Percentiles rank a stretch among this genome's conserved stretches.
Evolutionary conservation across 2,888 invertebrate species (phyloP).

Genomic region (Cataglyphis rosenhaueri): DNA sequence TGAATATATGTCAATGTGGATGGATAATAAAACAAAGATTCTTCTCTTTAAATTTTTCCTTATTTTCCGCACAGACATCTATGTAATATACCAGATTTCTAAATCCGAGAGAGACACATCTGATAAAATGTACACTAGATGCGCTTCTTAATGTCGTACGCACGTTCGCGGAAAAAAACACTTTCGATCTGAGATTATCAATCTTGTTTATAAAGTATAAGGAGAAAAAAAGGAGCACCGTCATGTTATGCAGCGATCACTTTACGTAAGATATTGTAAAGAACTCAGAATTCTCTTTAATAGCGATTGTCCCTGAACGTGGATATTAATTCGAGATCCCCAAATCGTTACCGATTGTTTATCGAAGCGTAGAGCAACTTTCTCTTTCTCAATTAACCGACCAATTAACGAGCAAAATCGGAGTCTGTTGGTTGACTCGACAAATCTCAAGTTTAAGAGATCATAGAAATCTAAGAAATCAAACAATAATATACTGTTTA

Average conservation of each 20-base stretch:
- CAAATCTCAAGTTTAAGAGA: background rate
- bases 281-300: background rate
- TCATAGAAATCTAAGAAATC: background rate
- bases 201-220: background rate
- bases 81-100: background rate
- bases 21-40: too few relatives aligned
- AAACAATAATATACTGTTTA: background rate
- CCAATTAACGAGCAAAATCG: slow-evolving; percentile 8
- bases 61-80: background rate
- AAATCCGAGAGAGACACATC: background rate
- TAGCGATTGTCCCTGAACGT: background rate
- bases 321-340: background rate
- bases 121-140: background rate
- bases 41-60: background rate
- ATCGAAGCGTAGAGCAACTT: background rate
- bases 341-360: background rate
- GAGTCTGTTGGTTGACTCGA: background rate
- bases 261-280: background rate
- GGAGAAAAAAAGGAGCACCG: background rate
- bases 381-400: slow-evolving; percentile 31
- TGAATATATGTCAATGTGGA: too few relatives aligned
- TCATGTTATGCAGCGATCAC: background rate
- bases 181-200: slow-evolving; percentile 1
- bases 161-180: background rate
- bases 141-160: background rate